Conservation (phyloP, 2,888 invertebrate species). For the Ochropacha duplaris region DNA sequence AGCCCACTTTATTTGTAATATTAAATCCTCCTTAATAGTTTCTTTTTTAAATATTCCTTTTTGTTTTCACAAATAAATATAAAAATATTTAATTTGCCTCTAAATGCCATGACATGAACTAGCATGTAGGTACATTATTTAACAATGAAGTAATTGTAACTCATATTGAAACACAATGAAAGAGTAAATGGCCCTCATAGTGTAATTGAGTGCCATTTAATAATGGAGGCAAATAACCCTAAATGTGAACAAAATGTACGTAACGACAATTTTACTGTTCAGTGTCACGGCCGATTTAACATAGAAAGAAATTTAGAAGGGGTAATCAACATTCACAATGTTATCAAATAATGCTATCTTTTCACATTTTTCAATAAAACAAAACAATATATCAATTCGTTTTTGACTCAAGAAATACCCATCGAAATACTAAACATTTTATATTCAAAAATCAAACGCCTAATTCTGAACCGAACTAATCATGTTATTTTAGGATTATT, state of each 20-base stretch:
- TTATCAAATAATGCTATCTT: slow-evolving; percentile 20
- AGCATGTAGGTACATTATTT: slow-evolving; percentile 16
- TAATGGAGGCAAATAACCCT: slow-evolving; percentile 55
- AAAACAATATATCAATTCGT: neutral
- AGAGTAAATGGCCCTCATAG: slow-evolving; percentile 21
- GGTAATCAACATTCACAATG: slow-evolving; percentile 28
- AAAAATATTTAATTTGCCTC: neutral
- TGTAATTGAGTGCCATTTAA: slow-evolving; percentile 48
- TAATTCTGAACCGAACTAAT: too few relatives aligned
- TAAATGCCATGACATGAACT: neutral
- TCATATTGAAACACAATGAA: slow-evolving; percentile 38
- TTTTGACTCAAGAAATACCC: neutral
- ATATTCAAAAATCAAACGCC: too few relatives aligned
- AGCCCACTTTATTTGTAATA: too few relatives aligned
- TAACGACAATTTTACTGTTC: slow-evolving; percentile 57
- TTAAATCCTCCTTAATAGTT: too few relatives aligned
- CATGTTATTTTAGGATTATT: too few relatives aligned
- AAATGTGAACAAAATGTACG: slow-evolving; percentile 48
- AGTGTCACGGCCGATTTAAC: slow-evolving; percentile 68
- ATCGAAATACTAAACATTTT: too few relatives aligned
- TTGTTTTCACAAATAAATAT: neutral
- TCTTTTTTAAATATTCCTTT: too few relatives aligned
- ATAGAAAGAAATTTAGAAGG: slow-evolving; percentile 39
- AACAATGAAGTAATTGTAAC: slow-evolving; percentile 18
- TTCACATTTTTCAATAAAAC: neutral